phyloP scores from a whole-genome alignment of 2,113 vertebrate genomes.

The Canis aureus region DNA sequence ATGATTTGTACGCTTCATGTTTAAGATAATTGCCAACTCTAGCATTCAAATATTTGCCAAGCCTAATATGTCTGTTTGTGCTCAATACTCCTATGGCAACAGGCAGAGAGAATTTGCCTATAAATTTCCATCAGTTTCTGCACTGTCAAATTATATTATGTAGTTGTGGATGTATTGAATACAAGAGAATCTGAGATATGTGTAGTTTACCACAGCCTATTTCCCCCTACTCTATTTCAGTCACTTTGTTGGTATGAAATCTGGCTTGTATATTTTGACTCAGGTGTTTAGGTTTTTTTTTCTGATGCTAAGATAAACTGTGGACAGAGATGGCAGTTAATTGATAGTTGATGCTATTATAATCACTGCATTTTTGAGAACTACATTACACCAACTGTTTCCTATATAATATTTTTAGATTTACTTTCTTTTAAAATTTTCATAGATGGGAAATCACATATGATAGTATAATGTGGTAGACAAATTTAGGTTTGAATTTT shows the following conservation, averaged over 20 bases:
- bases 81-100: not conserved
- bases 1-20: not conserved
- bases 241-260: not conserved
- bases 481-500: not conserved
- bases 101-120: not conserved
- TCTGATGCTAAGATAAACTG: slow-evolving; percentile 22
- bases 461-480: not conserved
- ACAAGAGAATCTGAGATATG: not conserved
- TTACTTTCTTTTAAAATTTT: slow-evolving; percentile 36
- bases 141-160: not conserved
- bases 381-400: not conserved
- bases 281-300: not conserved
- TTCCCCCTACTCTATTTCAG: not conserved
- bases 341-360: not conserved
- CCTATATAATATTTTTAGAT: not conserved
- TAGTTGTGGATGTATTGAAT: not conserved
- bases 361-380: not conserved
- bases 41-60: not conserved
- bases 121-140: slow-evolving; percentile 30
- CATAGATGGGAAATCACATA: not conserved
- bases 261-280: not conserved
- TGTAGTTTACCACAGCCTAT: not conserved
- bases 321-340: not conserved
- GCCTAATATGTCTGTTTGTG: not conserved
- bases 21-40: slow-evolving; percentile 9